Base-by-base conservation (phyloP, 2,113 vertebrate genomes). In the Phoenicopterus ruber region DNA sequence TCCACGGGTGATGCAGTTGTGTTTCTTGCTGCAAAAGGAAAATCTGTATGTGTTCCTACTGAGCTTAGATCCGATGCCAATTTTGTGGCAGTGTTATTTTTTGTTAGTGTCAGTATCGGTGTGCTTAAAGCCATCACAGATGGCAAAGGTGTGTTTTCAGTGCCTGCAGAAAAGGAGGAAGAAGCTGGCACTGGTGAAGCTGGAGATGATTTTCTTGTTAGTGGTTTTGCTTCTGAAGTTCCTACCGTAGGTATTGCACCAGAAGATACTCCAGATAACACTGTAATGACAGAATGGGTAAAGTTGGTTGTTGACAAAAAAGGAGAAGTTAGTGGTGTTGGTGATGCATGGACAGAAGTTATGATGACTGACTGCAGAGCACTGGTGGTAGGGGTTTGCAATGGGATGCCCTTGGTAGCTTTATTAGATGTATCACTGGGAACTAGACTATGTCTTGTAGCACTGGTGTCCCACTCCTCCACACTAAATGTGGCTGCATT, bases 281-380 rank as follows among this genome's bases (percentile, higher is more conserved):
- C 97, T 98, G 98, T 80, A 98, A 98, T 97, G 96, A 98, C 94
- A 98, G 97, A 98, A 97, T 87, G 95, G 79, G 94, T 95, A 97
- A 96, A 97, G 94, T 94, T 86, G 96, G 94, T 97, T 95, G 97
- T 74, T 96, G 96, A 83, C 82, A 63, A 25, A 70, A 90, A 96
- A 71, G 67, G 25, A 93, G 94, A 86, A 50, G 38, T 94, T 91
- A 67, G 79, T 82, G 83, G 94, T 86, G 91, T 81, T 88, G 96
- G 94, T 96, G 96, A 98, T 96, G 95, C 88, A 96, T 97, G 95
- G 84, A 96, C 86, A 96, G 88, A 91, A 91, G 69, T 86, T 96
- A 96, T 54, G 91, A 93, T 96, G 97, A 84, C 94, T 95, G 93
- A 92, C 88, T 95, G 88, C 87, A 94, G 96, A 94, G 80, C 67